Evolutionary conservation across 2,797 vertebrate genomes (phyloP), one percentile per base, ranked within the genome.

Genomic region (Cynodonichthys magdalenae): DNA sequence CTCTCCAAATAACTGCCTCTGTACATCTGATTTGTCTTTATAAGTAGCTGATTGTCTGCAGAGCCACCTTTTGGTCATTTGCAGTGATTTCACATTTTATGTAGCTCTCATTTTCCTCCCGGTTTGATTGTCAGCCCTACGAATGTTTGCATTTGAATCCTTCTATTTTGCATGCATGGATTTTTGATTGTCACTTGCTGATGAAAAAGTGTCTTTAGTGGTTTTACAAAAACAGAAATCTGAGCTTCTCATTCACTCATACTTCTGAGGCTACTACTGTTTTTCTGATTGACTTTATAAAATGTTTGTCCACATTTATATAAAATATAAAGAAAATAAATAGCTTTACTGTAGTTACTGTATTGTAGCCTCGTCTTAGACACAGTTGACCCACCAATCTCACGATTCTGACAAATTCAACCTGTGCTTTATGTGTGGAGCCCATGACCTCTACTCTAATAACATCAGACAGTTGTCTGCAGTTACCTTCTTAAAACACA

Each of bases 101-200:
- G 41, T 7, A 28, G 47, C 58, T 54, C 18, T 12, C 53, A 44
- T 57, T 24, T 17, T 59, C 60, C 42, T 70, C 56, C 73, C 64
- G 52, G 53, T 81, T 71, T 74, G 85, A 90, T 90, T 90, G 87
- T 90, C 83, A 53, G 42, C 50, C 29, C 65, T 31, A 28, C 31
- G 39, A 48, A 59, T 69, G 55, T 68, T 71, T 75, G 69, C 54
- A 66, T 52, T 42, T 71, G 60, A 46, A 54, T 27, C 36, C 52
- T 71, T 70, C 59, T 41, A 4, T 77, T 80, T 73, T 45, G 58
- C 53, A 34, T 51, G 59, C 46, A 36, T 49, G 31, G 57, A 69
- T 61, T 42, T 18, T 71, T 79, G 87, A 91, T 92, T 92, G 87
- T 92, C 86, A 76, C 59, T 66, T 44, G 81, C 71, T 81, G 44